Percentiles rank a stretch among this genome's conserved stretches.
Conservation (phyloP, 1,140 invertebrate genomes). For the Drosophila sturtevanti region DNA sequence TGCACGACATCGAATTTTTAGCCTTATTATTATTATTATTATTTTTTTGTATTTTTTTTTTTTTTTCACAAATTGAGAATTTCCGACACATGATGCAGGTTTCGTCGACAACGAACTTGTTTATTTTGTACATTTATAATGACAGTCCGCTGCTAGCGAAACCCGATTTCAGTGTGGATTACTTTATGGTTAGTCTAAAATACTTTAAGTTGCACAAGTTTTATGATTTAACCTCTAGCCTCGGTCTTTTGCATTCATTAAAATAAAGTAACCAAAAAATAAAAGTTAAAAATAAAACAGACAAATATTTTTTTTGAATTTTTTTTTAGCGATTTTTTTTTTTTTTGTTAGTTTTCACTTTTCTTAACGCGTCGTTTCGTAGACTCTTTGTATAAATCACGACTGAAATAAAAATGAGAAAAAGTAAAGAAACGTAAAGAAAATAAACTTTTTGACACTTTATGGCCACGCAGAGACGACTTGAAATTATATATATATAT, state of each 20-base stretch:
- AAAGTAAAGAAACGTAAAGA: background rate
- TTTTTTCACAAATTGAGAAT: background rate
- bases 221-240: background rate
- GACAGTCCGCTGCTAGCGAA: slow-evolving; percentile 91
- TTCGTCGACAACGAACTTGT: slow-evolving; percentile 95
- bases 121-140: slow-evolving; percentile 69
- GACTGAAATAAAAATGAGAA: background rate
- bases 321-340: slow-evolving; percentile 14
- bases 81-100: slow-evolving; percentile 91
- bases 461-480: slow-evolving; percentile 5
- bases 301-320: slow-evolving; percentile 6
- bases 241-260: slow-evolving; percentile 14
- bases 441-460: slow-evolving; percentile 25
- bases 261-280: background rate
- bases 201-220: background rate
- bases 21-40: background rate
- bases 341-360: slow-evolving; percentile 3
- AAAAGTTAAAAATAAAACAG: background rate
- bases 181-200: background rate
- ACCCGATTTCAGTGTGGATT: slow-evolving; percentile 87
- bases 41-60: slow-evolving; percentile 2
- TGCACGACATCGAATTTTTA: background rate
- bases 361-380: background rate
- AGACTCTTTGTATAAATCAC: slow-evolving; percentile 20
- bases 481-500: background rate